A percentile compares a stretch with the other conserved stretches of the same genome.
These are phyloP conservation scores for Heteromormyrus szaboi DNA, from an alignment of 2,797 vertebrate species.

Conservation along the genomic window DNA sequence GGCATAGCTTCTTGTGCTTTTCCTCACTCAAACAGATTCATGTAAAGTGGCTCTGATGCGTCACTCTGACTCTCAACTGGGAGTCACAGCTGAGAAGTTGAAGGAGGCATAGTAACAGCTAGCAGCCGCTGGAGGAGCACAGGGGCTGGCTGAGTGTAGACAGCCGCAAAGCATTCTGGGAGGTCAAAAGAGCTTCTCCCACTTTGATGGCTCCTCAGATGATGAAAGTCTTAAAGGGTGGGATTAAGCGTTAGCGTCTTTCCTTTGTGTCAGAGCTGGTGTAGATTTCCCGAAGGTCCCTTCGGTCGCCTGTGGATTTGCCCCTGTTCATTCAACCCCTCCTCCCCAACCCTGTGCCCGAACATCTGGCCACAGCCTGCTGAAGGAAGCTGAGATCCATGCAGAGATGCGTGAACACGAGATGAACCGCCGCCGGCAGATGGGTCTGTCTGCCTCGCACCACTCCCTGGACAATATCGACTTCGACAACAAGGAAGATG, in stretches of 20 bases:
- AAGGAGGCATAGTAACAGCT: not conserved
- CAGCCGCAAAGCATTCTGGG: not conserved
- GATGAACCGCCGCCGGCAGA: conserved; percentile 84
- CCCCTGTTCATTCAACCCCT: not conserved
- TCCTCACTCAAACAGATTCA: not conserved
- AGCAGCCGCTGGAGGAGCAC: not conserved
- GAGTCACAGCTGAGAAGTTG: not conserved
- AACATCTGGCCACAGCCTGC: conserved; percentile 60
- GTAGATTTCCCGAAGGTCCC: not conserved
- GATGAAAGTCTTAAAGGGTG: not conserved
- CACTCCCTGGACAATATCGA: conserved; percentile 95
- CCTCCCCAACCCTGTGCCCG: not conserved
- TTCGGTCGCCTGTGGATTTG: not conserved
- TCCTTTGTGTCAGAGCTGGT: not conserved
- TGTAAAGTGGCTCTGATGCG: not conserved
- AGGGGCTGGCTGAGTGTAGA: not conserved
- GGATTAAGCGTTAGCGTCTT: not conserved
- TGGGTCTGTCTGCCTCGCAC: conserved; percentile 92
- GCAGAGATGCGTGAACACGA: conserved; percentile 93
- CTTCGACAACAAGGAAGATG: conserved; percentile 97
- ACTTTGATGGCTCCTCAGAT: not conserved
- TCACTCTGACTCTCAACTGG: not conserved
- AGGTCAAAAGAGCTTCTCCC: not conserved
- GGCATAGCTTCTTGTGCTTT: not conserved
- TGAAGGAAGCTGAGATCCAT: conserved; percentile 96